phyloP scores from a whole-genome alignment of 1,140 invertebrate genomes.

The Bombyx mandarina region DNA sequence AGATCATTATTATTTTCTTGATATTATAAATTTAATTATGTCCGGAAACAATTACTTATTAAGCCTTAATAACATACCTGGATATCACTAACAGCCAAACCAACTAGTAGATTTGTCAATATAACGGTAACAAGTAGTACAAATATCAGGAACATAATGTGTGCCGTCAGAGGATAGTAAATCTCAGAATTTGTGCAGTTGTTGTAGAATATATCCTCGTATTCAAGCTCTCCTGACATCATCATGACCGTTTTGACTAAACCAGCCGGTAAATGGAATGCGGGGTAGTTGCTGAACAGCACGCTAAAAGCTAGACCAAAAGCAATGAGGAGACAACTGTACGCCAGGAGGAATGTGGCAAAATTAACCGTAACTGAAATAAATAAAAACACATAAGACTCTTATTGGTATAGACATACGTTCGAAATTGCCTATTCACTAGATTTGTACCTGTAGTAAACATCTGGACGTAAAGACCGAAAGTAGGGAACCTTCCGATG shows the following conservation, averaged over 20 bases:
- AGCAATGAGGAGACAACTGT: constrained; percentile 83
- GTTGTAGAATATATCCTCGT: constrained; percentile 85
- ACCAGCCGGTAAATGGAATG: constrained; percentile 76
- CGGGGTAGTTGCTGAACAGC: constrained; percentile 81
- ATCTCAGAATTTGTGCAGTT: constrained; percentile 63
- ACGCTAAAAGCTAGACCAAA: constrained; percentile 85
- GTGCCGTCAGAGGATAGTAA: constrained; percentile 78
- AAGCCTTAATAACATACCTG: constrained; percentile 44
- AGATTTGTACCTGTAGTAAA: constrained; percentile 24
- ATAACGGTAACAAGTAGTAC: constrained; percentile 88
- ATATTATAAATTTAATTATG: too few species aligned
- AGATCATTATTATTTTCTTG: too few species aligned
- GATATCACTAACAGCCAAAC: constrained; percentile 87
- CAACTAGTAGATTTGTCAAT: constrained; percentile 87
- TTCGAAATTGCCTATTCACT: background rate
- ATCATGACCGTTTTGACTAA: constrained; percentile 87
- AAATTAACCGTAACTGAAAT: constrained; percentile 83
- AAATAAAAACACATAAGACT: constrained; percentile 8
- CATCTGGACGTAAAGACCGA: constrained; percentile 87
- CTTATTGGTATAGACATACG: background rate
- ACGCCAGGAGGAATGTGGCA: constrained; percentile 85
- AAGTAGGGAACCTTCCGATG: constrained; percentile 86
- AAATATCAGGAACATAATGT: constrained; percentile 83
- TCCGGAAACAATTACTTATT: too few species aligned
- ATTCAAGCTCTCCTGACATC: constrained; percentile 91